phyloP scores from a whole-genome alignment of 64 coral and sea anemone genomes.

The Pachyseris speciosa region DNA sequence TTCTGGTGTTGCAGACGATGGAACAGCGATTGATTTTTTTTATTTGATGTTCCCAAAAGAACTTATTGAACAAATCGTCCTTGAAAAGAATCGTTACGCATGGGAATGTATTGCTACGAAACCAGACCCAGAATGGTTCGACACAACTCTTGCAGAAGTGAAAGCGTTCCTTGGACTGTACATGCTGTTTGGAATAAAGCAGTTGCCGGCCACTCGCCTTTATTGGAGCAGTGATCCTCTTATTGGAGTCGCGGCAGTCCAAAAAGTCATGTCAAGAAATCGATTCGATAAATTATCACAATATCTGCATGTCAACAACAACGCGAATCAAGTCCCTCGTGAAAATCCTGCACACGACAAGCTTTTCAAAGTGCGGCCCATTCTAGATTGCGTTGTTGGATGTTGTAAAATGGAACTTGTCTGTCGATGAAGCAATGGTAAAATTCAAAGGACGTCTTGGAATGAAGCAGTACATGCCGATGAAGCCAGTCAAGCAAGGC shows the following conservation, averaged over 20 bases:
- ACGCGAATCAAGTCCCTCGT: background rate
- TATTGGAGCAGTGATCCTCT: conserved; percentile 52
- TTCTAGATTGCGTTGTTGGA: background rate
- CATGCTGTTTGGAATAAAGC: conserved; percentile 52
- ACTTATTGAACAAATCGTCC: too few relatives aligned
- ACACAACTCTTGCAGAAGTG: conserved; percentile 28
- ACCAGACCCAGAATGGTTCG: conserved; percentile 23
- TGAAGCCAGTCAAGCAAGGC: conserved; percentile 57
- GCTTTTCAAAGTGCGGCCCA: conserved; percentile 35
- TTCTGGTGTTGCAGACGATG: conserved; percentile 30
- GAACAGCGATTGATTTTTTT: conserved; percentile 41
- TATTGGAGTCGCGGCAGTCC: conserved; percentile 11
- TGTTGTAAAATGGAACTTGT: background rate
- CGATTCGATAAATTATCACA: conserved; percentile 15
- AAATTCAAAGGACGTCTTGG: too few relatives aligned
- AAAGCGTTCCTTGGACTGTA: conserved; percentile 40
- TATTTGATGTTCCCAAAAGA: conserved; percentile 49
- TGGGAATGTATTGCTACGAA: conserved; percentile 12
- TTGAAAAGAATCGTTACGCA: conserved; percentile 39
- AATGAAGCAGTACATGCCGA: conserved; percentile 15
- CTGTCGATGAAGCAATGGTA: conserved; percentile 19
- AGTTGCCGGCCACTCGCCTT: conserved; percentile 21
- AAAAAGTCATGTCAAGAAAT: conserved; percentile 38
- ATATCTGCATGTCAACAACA: conserved; percentile 50
- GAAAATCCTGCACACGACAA: conserved; percentile 31